Percentiles rank a stretch among this genome's conserved stretches.
Evolutionary conservation across 2,113 vertebrate species (phyloP).

Genomic region (Ptyas mucosa): DNA sequence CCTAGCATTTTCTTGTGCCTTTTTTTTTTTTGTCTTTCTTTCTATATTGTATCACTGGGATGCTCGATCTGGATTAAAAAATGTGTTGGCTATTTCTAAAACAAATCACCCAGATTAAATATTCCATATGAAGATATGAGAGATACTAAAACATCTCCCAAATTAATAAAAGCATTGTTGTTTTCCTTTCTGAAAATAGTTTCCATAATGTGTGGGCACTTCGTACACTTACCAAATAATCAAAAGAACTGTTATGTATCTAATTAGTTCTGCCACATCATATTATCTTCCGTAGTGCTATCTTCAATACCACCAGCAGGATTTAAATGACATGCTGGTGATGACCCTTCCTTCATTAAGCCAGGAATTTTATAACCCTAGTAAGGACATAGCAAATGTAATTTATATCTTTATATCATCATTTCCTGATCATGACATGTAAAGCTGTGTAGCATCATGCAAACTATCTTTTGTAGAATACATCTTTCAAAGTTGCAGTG

Average conservation of each 20-base stretch:
- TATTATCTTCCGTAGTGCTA: not conserved
- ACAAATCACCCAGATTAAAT: constrained; percentile 30
- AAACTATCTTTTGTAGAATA: constrained; percentile 36
- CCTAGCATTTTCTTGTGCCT: constrained; percentile 62
- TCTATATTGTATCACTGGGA: constrained; percentile 63
- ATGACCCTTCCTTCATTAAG: constrained; percentile 35
- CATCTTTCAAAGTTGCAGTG: constrained; percentile 42
- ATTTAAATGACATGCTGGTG: constrained; percentile 31
- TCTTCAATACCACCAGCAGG: constrained; percentile 20
- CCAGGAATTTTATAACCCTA: not conserved
- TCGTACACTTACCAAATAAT: constrained; percentile 3
- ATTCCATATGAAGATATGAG: constrained; percentile 37
- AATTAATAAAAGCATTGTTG: constrained; percentile 29
- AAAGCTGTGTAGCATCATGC: constrained; percentile 33
- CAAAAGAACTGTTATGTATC: constrained; percentile 31
- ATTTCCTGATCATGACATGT: constrained; percentile 41
- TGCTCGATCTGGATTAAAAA: constrained; percentile 77
- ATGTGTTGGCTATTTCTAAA: constrained; percentile 34
- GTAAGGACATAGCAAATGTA: constrained; percentile 9
- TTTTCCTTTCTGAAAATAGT: constrained; percentile 26
- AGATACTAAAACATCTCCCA: constrained; percentile 26
- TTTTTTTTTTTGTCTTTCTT: constrained; percentile 29
- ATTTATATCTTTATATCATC: constrained; percentile 40
- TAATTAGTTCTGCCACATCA: constrained; percentile 12
- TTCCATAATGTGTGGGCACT: constrained; percentile 21